Percentiles rank a stretch among this genome's conserved stretches.
Evolutionary conservation across 37 sponge, comb jelly and placozoan species (phyloP).

Genomic region (Tethya wilhelma): DNA sequence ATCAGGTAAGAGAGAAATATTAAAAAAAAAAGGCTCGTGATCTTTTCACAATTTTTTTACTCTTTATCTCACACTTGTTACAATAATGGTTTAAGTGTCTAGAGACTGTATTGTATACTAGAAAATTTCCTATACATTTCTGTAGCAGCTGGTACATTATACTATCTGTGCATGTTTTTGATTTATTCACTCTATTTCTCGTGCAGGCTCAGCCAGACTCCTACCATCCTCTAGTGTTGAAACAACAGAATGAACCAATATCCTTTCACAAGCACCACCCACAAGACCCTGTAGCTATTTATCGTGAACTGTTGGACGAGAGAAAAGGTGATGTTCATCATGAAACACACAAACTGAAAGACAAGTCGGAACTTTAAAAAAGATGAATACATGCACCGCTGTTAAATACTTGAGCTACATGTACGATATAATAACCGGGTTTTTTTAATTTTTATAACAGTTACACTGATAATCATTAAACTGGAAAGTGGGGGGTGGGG

Average conservation of each 20-base stretch:
- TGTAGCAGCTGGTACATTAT: not conserved
- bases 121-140: too few species aligned
- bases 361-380: too few species aligned
- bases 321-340: not conserved
- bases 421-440: not conserved
- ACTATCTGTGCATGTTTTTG: not conserved
- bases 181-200: too few species aligned
- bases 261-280: not conserved
- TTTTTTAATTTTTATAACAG: not conserved
- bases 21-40: too few species aligned
- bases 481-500: too few species aligned
- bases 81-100: not conserved
- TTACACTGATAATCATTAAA: too few species aligned
- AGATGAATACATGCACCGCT: too few species aligned
- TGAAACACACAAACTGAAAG: too few species aligned
- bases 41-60: not conserved
- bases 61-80: not conserved
- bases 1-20: conserved; percentile 63
- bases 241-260: not conserved
- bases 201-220: not conserved
- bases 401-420: too few species aligned
- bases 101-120: too few species aligned
- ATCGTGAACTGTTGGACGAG: not conserved
- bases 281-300: not conserved
- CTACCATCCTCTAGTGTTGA: not conserved